Evolutionary conservation across 2,797 vertebrate species (phyloP), one percentile per base, ranked within the genome.

Genomic region (Alcedo quadribrachys): DNA sequence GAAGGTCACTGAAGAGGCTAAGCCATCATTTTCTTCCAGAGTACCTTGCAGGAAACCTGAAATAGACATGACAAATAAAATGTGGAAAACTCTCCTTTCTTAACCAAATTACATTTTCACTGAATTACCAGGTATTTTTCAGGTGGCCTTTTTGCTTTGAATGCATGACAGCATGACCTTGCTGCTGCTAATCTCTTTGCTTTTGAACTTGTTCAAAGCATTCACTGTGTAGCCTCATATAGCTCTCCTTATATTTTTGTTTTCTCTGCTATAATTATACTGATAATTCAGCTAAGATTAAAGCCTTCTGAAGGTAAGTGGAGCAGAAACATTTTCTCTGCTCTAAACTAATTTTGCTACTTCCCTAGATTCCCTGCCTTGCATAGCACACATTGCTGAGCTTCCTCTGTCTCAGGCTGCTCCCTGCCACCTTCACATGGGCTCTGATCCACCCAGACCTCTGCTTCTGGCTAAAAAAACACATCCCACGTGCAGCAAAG

Each of bases 281-380:
- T 66, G 90, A 66, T 84, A 94, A 86, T 81, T 94, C 60, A 85
- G 81, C 60, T 60, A 66, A 85, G 67, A 70, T 70, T 74, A 86
- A 81, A 93, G 74, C 51, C 51, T 71, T 65, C 46, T 78, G 54
- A 74, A 69, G 28, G 37, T 58, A 85, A 70, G 78, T 28, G 21
- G 33, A 85, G 45, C 57, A 53, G 61, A 65, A 89, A 42, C 32
- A 45, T 27, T 74, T 86, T 65, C 57, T 82, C 33, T 91, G 14
- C 40, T 60, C 2, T 66, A 35, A 93, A 48, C 40, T 85, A 18
- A 45, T 80, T 90, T 79, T 55, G 35, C 35, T 62, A 1, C 48
- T 85, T 80, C 12, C 33, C 28, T 67, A 5, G 20, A n/a, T 80
- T 87, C 45, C 42, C 42, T 1, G 3, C 68, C 68, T 88, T 63